A percentile compares a stretch with the other conserved stretches of the same genome.
Conservation (phyloP, 2,113 vertebrate species). For the Pampusana beccarii region DNA sequence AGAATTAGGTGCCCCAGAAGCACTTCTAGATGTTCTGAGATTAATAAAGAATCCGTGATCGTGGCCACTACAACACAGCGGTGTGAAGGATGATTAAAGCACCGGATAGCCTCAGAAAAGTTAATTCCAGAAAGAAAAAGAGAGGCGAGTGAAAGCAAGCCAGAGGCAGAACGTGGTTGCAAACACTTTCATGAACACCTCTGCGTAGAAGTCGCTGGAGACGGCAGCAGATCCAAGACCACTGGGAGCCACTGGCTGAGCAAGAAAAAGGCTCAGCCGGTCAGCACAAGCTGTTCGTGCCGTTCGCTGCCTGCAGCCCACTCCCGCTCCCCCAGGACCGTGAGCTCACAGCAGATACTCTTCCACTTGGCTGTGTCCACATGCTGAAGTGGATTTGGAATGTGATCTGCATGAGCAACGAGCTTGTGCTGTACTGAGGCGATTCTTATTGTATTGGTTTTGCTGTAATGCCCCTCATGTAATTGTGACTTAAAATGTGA, state of each 20-base stretch:
- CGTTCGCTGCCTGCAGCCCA: background rate
- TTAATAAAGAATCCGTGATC: background rate
- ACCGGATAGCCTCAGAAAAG: background rate
- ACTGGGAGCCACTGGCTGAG: background rate
- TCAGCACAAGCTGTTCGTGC: background rate
- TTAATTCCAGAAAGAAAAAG: background rate
- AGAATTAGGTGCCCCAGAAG: background rate
- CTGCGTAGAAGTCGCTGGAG: background rate
- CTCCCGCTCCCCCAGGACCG: background rate
- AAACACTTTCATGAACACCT: background rate
- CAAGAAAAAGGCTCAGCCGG: background rate
- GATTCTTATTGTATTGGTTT: background rate
- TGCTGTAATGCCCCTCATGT: background rate
- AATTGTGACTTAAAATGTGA: background rate
- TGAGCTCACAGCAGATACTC: conserved; percentile 16
- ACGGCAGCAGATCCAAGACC: background rate
- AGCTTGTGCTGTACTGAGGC: background rate
- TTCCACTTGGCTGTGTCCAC: background rate
- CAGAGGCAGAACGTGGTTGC: background rate
- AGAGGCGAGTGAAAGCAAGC: background rate
- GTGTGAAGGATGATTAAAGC: background rate
- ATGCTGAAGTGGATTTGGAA: background rate
- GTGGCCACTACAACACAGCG: background rate
- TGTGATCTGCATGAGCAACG: conserved; percentile 17
- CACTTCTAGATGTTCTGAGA: background rate